phyloP scores from a whole-genome alignment of 2,113 vertebrate species.

The Barnardius zonarius region DNA sequence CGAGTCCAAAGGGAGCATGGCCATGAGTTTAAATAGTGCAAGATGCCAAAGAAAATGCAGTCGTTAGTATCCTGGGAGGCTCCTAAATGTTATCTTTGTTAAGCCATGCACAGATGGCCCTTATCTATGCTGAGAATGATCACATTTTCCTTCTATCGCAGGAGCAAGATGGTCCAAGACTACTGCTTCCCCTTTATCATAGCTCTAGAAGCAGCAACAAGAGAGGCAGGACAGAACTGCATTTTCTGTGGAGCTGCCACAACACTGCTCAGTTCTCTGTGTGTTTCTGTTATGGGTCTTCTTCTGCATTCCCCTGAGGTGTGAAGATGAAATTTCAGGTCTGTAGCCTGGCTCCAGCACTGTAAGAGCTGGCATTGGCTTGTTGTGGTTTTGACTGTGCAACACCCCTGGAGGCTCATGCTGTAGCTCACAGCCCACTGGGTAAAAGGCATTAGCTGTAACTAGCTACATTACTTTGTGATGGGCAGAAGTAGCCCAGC shows the following conservation, averaged over 20 bases:
- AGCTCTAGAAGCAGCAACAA: neutral
- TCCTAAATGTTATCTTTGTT: neutral
- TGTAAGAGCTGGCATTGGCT: neutral
- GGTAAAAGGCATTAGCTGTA: neutral
- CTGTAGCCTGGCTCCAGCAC: neutral
- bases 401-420: neutral
- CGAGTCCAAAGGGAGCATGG: neutral
- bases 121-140: neutral
- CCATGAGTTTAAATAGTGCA: neutral
- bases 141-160: neutral
- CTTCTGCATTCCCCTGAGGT: neutral
- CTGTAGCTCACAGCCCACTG: neutral
- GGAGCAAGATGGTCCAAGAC: neutral
- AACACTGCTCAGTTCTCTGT: neutral
- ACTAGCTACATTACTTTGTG: accelerated
- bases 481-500: neutral
- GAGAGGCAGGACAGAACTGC: neutral
- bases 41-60: neutral
- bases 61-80: neutral
- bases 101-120: neutral
- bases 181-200: neutral
- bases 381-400: neutral
- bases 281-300: neutral
- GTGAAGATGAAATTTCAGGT: neutral
- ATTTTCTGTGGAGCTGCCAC: neutral